phyloP scores from a whole-genome alignment of 2,797 vertebrate species.

The Eleutherodactylus coqui region DNA sequence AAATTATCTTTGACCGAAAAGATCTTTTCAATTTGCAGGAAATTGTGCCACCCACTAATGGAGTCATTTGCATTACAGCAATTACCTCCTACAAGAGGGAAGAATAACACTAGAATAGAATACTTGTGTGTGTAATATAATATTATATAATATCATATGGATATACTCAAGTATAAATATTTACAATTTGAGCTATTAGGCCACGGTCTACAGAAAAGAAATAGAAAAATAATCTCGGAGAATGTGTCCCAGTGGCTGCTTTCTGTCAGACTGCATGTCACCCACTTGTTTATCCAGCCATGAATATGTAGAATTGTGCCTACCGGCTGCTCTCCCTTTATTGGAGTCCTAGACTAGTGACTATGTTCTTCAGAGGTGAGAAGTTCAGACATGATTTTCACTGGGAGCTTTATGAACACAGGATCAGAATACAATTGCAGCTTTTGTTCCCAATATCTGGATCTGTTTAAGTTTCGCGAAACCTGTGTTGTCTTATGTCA shows the following conservation, averaged over 20 bases:
- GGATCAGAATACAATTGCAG: slow-evolving; percentile 50
- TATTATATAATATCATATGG: background rate
- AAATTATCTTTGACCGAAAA: slow-evolving; percentile 31
- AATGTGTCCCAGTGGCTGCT: slow-evolving; percentile 16
- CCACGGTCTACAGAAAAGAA: background rate
- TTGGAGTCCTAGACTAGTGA: slow-evolving; percentile 61
- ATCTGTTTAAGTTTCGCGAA: slow-evolving; percentile 59
- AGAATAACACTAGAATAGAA: background rate
- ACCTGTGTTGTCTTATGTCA: slow-evolving; percentile 62
- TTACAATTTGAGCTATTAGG: slow-evolving; percentile 5
- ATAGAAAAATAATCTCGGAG: background rate
- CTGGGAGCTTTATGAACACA: slow-evolving; percentile 62
- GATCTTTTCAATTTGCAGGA: background rate
- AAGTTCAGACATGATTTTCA: slow-evolving; percentile 62
- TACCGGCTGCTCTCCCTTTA: slow-evolving; percentile 57
- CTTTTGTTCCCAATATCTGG: slow-evolving; percentile 65
- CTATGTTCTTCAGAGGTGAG: slow-evolving; percentile 65
- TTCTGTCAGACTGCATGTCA: slow-evolving; percentile 10
- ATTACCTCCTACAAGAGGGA: background rate
- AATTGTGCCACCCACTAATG: slow-evolving; percentile 30
- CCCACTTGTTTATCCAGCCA: slow-evolving; percentile 51
- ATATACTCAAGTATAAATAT: background rate
- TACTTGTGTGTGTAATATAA: background rate
- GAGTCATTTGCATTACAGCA: background rate
- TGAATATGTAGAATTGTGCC: slow-evolving; percentile 66